These are phyloP conservation scores for Mesocricetus auratus DNA, from an alignment of 2,113 vertebrate genomes.

Conservation along the genomic window DNA sequence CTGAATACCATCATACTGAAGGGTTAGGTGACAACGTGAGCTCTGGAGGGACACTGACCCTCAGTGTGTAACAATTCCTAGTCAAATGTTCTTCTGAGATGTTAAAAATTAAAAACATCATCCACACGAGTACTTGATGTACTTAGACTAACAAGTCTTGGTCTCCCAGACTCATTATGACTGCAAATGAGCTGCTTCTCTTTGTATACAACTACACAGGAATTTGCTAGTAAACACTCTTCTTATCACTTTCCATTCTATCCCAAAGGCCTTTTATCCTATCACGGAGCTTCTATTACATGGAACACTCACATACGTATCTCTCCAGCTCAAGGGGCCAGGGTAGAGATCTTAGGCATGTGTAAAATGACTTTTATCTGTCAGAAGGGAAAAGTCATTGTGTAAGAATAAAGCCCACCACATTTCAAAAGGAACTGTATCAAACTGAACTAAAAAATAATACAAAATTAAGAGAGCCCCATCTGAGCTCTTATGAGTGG, in stretches of 20 bases:
- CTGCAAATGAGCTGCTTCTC: slow-evolving; percentile 5
- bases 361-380: neutral
- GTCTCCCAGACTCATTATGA: neutral
- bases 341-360: neutral
- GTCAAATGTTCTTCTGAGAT: neutral
- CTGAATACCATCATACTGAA: neutral
- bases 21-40: neutral
- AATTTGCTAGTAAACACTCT: neutral
- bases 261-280: neutral
- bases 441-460: neutral
- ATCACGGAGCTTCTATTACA: neutral
- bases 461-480: neutral
- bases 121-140: neutral
- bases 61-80: neutral
- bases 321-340: neutral
- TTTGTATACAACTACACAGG: neutral
- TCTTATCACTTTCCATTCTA: neutral
- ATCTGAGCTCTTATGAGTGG: neutral
- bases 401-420: neutral
- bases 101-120: neutral
- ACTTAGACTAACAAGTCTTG: neutral
- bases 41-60: neutral
- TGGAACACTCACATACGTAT: neutral
- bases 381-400: neutral
- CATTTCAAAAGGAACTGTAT: neutral